These are phyloP conservation scores for Bubalus kerabau DNA, from an alignment of 2,113 vertebrate species.

Conservation along the genomic window DNA sequence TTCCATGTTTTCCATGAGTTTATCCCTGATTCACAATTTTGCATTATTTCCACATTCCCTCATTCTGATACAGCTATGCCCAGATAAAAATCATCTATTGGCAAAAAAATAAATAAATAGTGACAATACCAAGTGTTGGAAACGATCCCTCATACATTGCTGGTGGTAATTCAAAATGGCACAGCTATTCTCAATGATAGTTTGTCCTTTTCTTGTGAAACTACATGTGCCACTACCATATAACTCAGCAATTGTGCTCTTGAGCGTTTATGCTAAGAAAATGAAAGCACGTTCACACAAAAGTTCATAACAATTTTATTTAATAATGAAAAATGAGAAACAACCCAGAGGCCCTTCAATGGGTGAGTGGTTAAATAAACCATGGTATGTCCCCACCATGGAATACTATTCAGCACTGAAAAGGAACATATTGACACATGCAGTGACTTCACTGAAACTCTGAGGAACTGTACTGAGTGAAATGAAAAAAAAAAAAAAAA, in stretches of 20 bases:
- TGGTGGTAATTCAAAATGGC: not conserved
- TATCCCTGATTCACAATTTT: not conserved
- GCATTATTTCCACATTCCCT: not conserved
- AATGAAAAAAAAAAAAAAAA: not conserved
- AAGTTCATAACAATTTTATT: not conserved
- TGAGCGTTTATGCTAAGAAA: not conserved
- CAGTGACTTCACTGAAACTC: not conserved
- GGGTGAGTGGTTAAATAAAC: not conserved
- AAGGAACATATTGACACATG: not conserved
- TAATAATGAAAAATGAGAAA: not conserved
- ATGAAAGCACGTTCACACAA: not conserved
- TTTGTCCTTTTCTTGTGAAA: not conserved
- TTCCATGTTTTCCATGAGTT: not conserved
- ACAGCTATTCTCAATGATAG: not conserved
- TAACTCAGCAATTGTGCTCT: not conserved
- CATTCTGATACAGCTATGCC: not conserved
- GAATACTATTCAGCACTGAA: not conserved
- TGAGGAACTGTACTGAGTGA: not conserved
- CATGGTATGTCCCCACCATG: not conserved
- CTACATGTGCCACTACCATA: not conserved
- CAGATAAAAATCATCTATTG: not conserved
- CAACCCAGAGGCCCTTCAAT: not conserved
- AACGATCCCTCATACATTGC: not conserved
- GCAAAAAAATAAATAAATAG: not conserved
- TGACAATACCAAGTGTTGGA: not conserved